Conservation (phyloP, 2,888 invertebrate genomes). For the Hyalella azteca region DNA sequence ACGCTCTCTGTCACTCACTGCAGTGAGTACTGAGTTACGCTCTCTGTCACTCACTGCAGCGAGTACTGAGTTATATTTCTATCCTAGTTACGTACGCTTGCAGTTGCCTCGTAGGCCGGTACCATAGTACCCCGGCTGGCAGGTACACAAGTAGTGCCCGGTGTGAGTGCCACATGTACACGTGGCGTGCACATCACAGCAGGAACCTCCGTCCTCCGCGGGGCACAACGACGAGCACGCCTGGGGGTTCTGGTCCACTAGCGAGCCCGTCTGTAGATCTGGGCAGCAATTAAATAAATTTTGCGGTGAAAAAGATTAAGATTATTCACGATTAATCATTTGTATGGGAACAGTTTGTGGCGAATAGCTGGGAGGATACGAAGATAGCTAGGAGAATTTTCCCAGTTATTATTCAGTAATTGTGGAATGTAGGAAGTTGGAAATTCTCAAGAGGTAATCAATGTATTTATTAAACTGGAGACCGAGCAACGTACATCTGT, state of each 20-base stretch:
- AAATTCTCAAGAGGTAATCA: too few species aligned
- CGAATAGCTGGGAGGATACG: neutral
- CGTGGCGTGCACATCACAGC: conserved; percentile 70
- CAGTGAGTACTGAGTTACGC: neutral
- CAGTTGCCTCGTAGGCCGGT: conserved; percentile 70
- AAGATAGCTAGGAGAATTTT: too few species aligned
- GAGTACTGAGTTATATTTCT: too few species aligned
- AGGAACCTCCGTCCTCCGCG: conserved; percentile 61
- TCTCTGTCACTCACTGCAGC: neutral
- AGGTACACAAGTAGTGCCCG: conserved; percentile 74
- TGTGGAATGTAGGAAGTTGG: too few species aligned
- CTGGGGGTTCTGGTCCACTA: conserved; percentile 66
- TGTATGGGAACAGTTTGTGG: neutral
- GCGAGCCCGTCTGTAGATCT: conserved; percentile 72
- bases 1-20: neutral
- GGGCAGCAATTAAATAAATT: neutral
- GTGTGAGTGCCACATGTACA: conserved; percentile 74
- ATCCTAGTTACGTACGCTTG: conserved; percentile 58
- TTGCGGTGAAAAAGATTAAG: neutral
- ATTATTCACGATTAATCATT: neutral
- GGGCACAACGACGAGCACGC: conserved; percentile 69
- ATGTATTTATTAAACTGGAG: too few species aligned
- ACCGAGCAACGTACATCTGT: too few species aligned
- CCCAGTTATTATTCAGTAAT: too few species aligned
- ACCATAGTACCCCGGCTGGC: conserved; percentile 72